Evolutionary conservation across 2,797 vertebrate species (phyloP).

Genomic region (Rhinoraja longicauda): DNA sequence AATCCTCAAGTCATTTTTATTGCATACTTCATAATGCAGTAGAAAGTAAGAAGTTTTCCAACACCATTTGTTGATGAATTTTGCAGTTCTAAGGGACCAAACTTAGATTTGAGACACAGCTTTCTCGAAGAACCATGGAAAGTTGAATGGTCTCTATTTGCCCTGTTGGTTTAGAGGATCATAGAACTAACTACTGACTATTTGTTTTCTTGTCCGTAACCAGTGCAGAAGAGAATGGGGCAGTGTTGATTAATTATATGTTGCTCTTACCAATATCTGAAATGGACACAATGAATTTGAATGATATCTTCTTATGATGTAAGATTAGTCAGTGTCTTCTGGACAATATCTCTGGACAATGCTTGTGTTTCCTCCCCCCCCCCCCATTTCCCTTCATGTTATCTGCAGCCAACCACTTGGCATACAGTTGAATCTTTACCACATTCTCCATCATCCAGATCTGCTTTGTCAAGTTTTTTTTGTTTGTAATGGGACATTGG

Average conservation of each 20-base stretch:
- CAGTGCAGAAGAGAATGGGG: too few species aligned
- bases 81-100: neutral
- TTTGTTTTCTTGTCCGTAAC: too few species aligned
- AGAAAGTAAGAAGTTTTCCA: neutral
- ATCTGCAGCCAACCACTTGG: neutral
- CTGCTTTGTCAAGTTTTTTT: neutral
- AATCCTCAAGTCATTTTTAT: too few species aligned
- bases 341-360: neutral
- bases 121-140: too few species aligned
- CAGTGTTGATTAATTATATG: too few species aligned
- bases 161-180: too few species aligned
- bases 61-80: neutral
- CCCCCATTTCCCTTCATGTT: neutral
- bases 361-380: neutral
- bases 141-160: too few species aligned
- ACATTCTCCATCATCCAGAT: neutral
- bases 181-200: too few species aligned
- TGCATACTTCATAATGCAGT: too few species aligned
- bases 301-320: neutral
- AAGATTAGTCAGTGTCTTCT: neutral
- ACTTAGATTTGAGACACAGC: too few species aligned
- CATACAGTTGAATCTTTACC: neutral
- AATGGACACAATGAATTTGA: neutral
- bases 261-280: neutral
- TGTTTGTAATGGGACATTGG: neutral